phyloP scores from a whole-genome alignment of 2,888 invertebrate species.

The Tetranychus piercei region DNA sequence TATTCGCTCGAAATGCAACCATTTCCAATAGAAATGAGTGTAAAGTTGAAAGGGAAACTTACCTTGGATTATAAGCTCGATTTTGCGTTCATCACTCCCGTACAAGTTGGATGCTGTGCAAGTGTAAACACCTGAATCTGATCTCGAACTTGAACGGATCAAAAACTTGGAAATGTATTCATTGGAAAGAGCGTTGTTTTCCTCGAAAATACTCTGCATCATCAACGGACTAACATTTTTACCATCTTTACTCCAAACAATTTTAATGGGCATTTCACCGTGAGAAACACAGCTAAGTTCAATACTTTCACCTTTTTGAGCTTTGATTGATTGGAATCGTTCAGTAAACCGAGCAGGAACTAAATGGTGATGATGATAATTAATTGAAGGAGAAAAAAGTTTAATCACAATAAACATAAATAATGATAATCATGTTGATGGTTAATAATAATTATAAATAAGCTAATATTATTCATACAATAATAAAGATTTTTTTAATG shows the following conservation, averaged over 20 bases:
- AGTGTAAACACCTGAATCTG: slow-evolving; percentile 70
- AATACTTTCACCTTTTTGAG: slow-evolving; percentile 35
- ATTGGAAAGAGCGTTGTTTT: slow-evolving; percentile 7
- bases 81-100: slow-evolving; percentile 82
- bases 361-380: background rate
- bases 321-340: slow-evolving; percentile 8
- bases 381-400: too few relatives aligned
- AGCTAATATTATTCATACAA: too few relatives aligned
- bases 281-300: slow-evolving; percentile 78
- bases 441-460: too few relatives aligned
- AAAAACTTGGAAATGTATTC: slow-evolving; percentile 11
- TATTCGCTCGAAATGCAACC: too few relatives aligned
- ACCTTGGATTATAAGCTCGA: slow-evolving; percentile 84
- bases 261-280: slow-evolving; percentile 83
- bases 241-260: slow-evolving; percentile 58
- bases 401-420: too few relatives aligned
- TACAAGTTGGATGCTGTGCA: slow-evolving; percentile 84
- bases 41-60: background rate
- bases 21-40: background rate
- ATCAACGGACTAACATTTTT: slow-evolving; percentile 40
- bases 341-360: slow-evolving; percentile 13
- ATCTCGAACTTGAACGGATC: slow-evolving; percentile 60
- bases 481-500: too few relatives aligned
- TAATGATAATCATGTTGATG: too few relatives aligned
- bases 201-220: background rate